phyloP scores from a whole-genome alignment of 2,888 invertebrate species.

The Xylota segnis region DNA sequence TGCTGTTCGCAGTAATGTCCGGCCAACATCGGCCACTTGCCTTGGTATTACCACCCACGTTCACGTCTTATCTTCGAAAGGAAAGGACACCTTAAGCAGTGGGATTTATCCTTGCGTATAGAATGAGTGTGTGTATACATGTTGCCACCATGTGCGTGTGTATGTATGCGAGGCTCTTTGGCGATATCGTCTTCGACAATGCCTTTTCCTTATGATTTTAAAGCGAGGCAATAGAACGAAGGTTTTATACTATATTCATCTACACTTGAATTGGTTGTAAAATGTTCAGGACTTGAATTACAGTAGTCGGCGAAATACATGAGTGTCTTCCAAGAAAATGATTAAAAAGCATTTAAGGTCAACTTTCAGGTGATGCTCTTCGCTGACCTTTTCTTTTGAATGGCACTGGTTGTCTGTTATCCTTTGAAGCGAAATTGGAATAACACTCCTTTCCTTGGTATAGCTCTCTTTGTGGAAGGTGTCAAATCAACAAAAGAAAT shows the following conservation, averaged over 20 bases:
- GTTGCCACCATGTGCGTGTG: constrained; percentile 11
- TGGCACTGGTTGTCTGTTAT: neutral
- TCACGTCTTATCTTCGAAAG: constrained; percentile 78
- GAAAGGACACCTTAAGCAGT: constrained; percentile 78
- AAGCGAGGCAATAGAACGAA: constrained; percentile 35
- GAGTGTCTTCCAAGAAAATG: constrained; percentile 28
- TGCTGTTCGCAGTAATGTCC: constrained; percentile 66
- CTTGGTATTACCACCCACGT: constrained; percentile 76
- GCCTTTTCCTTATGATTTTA: constrained; percentile 55
- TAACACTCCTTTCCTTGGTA: neutral
- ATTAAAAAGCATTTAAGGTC: neutral
- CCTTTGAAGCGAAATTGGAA: neutral
- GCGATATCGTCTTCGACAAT: constrained; percentile 49
- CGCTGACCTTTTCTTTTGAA: neutral
- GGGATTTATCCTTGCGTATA: constrained; percentile 71
- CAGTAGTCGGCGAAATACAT: constrained; percentile 30
- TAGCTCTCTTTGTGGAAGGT: neutral
- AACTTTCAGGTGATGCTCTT: neutral
- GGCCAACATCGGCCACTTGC: constrained; percentile 53
- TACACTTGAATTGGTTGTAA: constrained; percentile 36
- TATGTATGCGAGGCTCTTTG: constrained; percentile 19
- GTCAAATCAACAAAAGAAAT: neutral
- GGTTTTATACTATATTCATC: constrained; percentile 11
- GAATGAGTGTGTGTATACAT: constrained; percentile 16
- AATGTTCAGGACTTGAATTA: constrained; percentile 16